These are phyloP conservation scores for Erebia aethiops DNA, from an alignment of 2,888 invertebrate genomes.

Conservation along the genomic window DNA sequence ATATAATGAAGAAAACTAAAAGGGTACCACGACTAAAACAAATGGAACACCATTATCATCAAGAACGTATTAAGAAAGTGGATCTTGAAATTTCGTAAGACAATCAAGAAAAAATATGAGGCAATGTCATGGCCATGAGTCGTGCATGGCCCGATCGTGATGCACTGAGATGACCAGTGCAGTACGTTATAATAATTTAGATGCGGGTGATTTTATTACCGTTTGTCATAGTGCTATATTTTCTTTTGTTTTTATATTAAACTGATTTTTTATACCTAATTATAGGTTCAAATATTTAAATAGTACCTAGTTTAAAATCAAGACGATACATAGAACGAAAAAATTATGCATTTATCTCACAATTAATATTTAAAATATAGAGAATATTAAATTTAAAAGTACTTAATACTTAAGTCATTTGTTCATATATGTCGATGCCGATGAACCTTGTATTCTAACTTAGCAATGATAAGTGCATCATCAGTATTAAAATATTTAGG, in stretches of 20 bases:
- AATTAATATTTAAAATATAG: too few relatives aligned
- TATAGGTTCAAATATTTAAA: too few relatives aligned
- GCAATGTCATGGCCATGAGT: conserved; percentile 76
- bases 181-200: conserved; percentile 31
- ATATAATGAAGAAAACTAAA: not conserved
- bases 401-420: too few relatives aligned
- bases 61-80: conserved; percentile 17
- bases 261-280: not conserved
- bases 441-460: too few relatives aligned
- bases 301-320: too few relatives aligned
- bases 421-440: too few relatives aligned
- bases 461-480: too few relatives aligned
- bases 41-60: conserved; percentile 21
- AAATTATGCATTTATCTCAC: too few relatives aligned
- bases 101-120: conserved; percentile 60
- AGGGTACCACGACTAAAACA: conserved; percentile 22
- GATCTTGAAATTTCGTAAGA: conserved; percentile 49
- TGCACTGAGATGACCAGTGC: conserved; percentile 64
- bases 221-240: not conserved
- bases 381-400: too few relatives aligned
- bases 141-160: conserved; percentile 69
- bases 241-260: not conserved
- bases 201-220: conserved; percentile 17
- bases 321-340: too few relatives aligned
- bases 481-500: too few relatives aligned